Evolutionary conservation across 2,888 invertebrate genomes (phyloP).

Genomic region (Morpho helenor): DNA sequence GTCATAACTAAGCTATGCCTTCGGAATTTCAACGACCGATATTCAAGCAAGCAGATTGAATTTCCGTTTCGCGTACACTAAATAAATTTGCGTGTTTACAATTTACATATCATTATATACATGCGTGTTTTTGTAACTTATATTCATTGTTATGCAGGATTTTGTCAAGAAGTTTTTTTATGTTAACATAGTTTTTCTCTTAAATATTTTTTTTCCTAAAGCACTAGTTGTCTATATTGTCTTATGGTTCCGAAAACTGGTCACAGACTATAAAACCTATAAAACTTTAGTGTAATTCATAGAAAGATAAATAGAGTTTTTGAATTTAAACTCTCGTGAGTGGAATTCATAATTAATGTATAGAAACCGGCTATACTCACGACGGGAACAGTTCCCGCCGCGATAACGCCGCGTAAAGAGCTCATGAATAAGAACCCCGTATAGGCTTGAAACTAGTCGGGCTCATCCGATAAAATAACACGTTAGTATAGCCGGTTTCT

Average conservation of each 20-base stretch:
- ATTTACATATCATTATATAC: conserved; percentile 25
- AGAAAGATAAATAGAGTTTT: background rate
- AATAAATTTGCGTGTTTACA: conserved; percentile 32
- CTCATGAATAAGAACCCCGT: no score
- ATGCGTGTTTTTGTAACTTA: background rate
- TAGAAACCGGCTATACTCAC: no score
- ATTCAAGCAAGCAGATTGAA: conserved; percentile 44
- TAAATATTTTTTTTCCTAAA: background rate
- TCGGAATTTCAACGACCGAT: conserved; percentile 51
- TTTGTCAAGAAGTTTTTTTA: conserved; percentile 11
- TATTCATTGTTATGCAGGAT: conserved; percentile 13
- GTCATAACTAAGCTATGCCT: conserved; percentile 43
- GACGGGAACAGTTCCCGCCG: no score
- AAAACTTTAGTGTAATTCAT: background rate
- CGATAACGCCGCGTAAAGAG: no score
- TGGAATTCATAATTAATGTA: no score
- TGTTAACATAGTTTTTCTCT: conserved; percentile 1
- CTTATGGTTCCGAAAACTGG: background rate
- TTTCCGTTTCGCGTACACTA: conserved; percentile 35
- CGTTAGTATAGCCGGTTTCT: no score
- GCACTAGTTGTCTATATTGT: background rate
- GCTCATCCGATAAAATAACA: no score
- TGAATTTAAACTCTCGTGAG: background rate
- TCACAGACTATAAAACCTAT: background rate
- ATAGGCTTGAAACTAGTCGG: no score